Evolutionary conservation across 2,888 invertebrate genomes (phyloP), one percentile per base, ranked within the genome.

Genomic region (Drosophila mimica): DNA sequence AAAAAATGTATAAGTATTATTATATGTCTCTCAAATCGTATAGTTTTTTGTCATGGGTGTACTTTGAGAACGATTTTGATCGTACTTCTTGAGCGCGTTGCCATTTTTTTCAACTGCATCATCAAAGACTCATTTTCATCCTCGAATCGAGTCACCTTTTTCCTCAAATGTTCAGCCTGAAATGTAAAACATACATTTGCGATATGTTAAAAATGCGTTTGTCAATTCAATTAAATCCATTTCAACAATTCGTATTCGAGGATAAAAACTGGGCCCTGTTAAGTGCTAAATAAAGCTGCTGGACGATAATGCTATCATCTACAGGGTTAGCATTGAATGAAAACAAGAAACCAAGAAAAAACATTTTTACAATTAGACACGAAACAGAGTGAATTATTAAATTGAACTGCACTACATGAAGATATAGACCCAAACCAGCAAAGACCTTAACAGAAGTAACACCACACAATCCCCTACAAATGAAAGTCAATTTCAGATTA

Each of bases 51-150:
- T 31, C 57, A 40, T 46, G 40, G 53, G 28, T 61, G 66, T 61
- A 54, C n/a, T 53, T 77, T 63, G 15, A 64, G 31, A 53, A 40
- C 11, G 60, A 80, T 76, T 79, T 76, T 30, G 48, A 76, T 70
- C 96, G 94, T 96, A 96, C 96, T 95, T 95, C 95, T 95, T 94
- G 96, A 95, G 94, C 96, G 96, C 93, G 96, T 95, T 94, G 98
- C 97, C 96, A 98, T 96, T 96, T 98, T 98, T 95, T 98, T 97
- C 94, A 99, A 95, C 95, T 98, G 98, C 94, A 97, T 95, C 94
- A 97, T 96, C 94, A 98, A 95, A 88, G 97, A 97, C 94, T 99
- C 99, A 95, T 99, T 99, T 95, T 99, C 99, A 93, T 98, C 98
- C 94, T 99, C 99, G 93, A 98, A 95, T 91, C 98, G 96, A 92